Evolutionary conservation across 2,113 vertebrate genomes (phyloP).

Genomic region (Caranx ignobilis): DNA sequence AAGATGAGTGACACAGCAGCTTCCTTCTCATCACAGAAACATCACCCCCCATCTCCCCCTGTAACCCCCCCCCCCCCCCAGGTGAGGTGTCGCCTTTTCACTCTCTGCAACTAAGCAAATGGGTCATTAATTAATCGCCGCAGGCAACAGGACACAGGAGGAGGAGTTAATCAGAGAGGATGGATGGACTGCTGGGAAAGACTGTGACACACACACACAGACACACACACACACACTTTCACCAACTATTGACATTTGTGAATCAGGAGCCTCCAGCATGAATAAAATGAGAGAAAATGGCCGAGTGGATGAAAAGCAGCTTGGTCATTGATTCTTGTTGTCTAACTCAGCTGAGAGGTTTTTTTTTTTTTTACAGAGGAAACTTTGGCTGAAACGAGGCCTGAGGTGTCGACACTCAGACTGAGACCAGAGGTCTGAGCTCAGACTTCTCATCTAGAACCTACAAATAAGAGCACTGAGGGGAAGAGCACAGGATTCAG

Average conservation of each 20-base stretch:
- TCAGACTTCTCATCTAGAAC: too few species aligned
- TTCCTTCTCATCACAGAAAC: constrained; percentile 35
- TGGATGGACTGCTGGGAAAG: constrained; percentile 72
- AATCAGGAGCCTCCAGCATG: constrained; percentile 63
- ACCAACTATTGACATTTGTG: constrained; percentile 66
- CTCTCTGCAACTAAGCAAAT: constrained; percentile 81
- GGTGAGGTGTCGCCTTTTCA: constrained; percentile 47
- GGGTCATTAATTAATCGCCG: constrained; percentile 80
- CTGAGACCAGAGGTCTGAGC: constrained; percentile 26
- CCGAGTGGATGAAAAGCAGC: constrained; percentile 62
- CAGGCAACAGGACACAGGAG: constrained; percentile 71
- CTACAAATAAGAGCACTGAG: too few species aligned
- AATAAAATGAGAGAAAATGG: constrained; percentile 65
- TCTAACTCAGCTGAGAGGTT: constrained; percentile 68
- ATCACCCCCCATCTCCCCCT: neutral
- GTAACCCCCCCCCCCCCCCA: neutral
- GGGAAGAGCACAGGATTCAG: too few species aligned
- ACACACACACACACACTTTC: constrained; percentile 24
- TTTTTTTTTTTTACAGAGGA: constrained; percentile 58
- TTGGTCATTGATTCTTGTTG: constrained; percentile 67
- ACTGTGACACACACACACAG: constrained; percentile 36
- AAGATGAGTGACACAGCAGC: constrained; percentile 16
- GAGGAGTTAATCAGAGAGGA: constrained; percentile 75
- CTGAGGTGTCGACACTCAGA: constrained; percentile 60
- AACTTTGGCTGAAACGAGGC: constrained; percentile 58